Evolutionary conservation across 2,797 vertebrate genomes (phyloP), one percentile per base, ranked within the genome.

Genomic region (Sardinella longiceps): DNA sequence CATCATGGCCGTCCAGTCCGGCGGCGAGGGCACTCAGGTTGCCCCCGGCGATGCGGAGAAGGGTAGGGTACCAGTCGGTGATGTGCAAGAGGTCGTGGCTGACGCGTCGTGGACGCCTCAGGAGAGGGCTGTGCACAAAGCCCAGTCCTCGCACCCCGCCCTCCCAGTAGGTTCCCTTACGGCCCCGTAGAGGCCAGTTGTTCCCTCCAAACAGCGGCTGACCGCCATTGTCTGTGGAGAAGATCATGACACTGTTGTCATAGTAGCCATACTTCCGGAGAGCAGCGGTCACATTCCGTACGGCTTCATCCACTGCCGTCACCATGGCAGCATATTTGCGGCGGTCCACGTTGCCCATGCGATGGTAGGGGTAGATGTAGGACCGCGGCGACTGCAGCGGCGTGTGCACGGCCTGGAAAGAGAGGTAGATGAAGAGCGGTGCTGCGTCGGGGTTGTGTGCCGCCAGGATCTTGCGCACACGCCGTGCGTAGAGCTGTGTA

Each of bases 91-190:
- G 89, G 0, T 97, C 97, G 90, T 95, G 95, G 89, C 97, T 99
- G 48, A 97, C 97, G 88, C 95, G 94, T 20, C 93, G 95, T 86
- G 96, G 97, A 82, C 90, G 95, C 90, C 95, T 96, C 85, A 99
- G 93, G 81, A 99, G 91, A 37, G 98, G 98, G 81, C 98, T 99
- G 86, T 99, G 98, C 56, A 99, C 96, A 2, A 99, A 99, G 11
- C 98, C 98, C 0, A 99, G 92, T 48, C 97, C 98, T 0, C 98
- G 95, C 45, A 99, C 92, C 0, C 98, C 98, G 0, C 98, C 98
- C 90, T 99, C 98, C 98, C 98, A 99, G 83, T 99, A 99, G 0
- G 98, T 99, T 74, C 98, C 98, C 91, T 99, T 99, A 60, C 98
- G 97, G 23, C 98, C 98, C 81, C 98, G 93, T 5, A 99, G 95